Evolutionary conservation across 2,797 vertebrate species (phyloP).

Genomic region (Neoniphon sammara): DNA sequence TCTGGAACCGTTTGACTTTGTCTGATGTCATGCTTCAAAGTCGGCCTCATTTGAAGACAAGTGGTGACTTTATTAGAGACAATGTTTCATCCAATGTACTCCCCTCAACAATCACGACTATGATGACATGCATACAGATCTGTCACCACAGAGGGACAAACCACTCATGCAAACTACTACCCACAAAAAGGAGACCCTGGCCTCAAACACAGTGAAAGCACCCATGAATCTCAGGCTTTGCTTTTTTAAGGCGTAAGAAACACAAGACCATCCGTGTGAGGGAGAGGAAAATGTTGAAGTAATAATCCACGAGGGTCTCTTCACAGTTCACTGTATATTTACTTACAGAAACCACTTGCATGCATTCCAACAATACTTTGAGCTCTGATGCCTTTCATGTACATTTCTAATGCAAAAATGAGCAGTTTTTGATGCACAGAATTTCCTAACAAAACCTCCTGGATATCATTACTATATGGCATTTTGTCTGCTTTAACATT

Average conservation of each 20-base stretch:
- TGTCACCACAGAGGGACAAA: slow-evolving; percentile 12
- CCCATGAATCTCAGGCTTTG: slow-evolving; percentile 51
- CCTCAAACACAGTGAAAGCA: slow-evolving; percentile 27
- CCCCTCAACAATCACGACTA: slow-evolving; percentile 35
- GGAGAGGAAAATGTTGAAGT: slow-evolving; percentile 44
- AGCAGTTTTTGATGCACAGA: neutral
- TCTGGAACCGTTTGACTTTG: neutral
- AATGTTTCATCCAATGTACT: slow-evolving; percentile 29
- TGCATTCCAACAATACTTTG: slow-evolving; percentile 29
- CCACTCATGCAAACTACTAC: slow-evolving; percentile 57
- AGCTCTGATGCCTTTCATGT: slow-evolving; percentile 5
- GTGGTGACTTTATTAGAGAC: slow-evolving; percentile 49
- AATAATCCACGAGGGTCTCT: slow-evolving; percentile 42
- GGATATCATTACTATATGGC: neutral
- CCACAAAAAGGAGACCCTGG: slow-evolving; percentile 64
- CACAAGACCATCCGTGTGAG: slow-evolving; percentile 55
- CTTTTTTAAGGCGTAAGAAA: slow-evolving; percentile 38
- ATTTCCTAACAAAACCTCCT: neutral
- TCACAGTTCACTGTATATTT: slow-evolving; percentile 41
- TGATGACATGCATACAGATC: slow-evolving; percentile 25
- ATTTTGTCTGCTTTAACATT: neutral
- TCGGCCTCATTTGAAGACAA: slow-evolving; percentile 29
- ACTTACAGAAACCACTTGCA: slow-evolving; percentile 49
- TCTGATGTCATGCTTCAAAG: slow-evolving; percentile 40
- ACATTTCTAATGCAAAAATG: neutral